phyloP scores from a whole-genome alignment of 2,113 vertebrate species.

The Castor canadensis region DNA sequence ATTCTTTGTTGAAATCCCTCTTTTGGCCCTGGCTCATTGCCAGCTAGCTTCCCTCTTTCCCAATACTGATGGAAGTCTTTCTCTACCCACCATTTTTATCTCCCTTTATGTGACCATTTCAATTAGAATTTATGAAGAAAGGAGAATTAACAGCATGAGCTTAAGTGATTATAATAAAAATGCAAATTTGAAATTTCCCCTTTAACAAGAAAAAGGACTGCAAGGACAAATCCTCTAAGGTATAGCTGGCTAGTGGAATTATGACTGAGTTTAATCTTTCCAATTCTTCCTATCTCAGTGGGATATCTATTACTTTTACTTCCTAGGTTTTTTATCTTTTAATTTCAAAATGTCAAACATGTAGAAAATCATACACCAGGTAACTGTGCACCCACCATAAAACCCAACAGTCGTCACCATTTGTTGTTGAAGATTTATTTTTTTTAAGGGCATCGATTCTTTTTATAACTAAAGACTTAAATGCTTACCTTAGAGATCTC shows the following conservation, averaged over 20 bases:
- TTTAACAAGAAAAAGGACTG: background rate
- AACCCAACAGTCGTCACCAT: too few species aligned
- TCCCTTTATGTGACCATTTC: background rate
- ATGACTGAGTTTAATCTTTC: background rate
- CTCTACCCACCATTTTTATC: background rate
- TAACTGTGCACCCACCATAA: background rate
- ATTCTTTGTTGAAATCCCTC: background rate
- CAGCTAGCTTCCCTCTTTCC: background rate
- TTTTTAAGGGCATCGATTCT: background rate
- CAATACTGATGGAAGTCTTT: background rate
- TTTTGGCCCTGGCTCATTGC: background rate
- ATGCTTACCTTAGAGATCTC: background rate
- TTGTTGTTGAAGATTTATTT: too few species aligned
- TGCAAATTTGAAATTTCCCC: background rate
- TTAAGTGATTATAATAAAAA: conserved; percentile 28
- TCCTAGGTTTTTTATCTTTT: background rate
- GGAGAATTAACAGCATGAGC: background rate
- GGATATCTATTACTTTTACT: background rate
- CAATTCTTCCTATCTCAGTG: background rate
- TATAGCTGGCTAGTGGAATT: background rate
- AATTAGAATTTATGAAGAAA: background rate
- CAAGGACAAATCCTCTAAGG: background rate
- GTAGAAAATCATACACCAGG: background rate
- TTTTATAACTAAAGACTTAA: background rate
- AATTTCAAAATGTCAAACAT: conserved; percentile 23